A percentile compares a stretch with the other conserved stretches of the same genome.
These are phyloP conservation scores for Struthio camelus DNA, from an alignment of 2,113 vertebrate species.

Conservation along the genomic window DNA sequence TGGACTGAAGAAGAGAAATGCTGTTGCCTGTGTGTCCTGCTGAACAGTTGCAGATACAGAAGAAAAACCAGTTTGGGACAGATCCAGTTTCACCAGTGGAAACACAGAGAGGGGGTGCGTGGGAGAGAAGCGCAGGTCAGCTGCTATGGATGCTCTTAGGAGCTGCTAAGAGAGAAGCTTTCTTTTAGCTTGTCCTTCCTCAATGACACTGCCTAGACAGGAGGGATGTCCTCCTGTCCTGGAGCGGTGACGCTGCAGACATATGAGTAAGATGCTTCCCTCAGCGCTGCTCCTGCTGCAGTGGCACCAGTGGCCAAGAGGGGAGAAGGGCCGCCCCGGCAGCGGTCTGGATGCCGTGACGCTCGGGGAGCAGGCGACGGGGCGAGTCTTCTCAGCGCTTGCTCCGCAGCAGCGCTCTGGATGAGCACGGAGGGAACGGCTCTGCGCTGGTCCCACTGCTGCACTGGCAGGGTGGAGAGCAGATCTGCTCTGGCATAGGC, in stretches of 20 bases:
- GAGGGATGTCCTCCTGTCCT: neutral
- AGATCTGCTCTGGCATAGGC: conserved; percentile 3
- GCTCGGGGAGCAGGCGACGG: neutral
- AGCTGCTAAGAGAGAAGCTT: neutral
- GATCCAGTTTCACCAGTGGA: neutral
- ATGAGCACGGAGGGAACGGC: neutral
- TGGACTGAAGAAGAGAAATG: neutral
- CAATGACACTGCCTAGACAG: neutral
- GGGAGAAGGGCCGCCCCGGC: neutral
- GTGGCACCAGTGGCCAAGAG: neutral
- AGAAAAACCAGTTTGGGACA: neutral
- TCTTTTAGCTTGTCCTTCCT: conserved; percentile 19
- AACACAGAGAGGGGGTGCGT: neutral
- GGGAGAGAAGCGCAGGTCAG: neutral
- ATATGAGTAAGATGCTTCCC: neutral
- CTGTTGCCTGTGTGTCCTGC: neutral
- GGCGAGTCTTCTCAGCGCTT: neutral
- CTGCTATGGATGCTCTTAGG: neutral
- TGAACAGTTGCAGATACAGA: neutral
- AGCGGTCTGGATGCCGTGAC: neutral
- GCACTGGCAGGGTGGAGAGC: conserved; percentile 18
- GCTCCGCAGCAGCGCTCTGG: neutral
- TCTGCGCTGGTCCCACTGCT: neutral
- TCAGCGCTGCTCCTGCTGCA: neutral
- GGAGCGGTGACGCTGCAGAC: neutral